These are phyloP conservation scores for Frieseomelitta varia DNA, from an alignment of 1,140 invertebrate species.

Conservation along the genomic window DNA sequence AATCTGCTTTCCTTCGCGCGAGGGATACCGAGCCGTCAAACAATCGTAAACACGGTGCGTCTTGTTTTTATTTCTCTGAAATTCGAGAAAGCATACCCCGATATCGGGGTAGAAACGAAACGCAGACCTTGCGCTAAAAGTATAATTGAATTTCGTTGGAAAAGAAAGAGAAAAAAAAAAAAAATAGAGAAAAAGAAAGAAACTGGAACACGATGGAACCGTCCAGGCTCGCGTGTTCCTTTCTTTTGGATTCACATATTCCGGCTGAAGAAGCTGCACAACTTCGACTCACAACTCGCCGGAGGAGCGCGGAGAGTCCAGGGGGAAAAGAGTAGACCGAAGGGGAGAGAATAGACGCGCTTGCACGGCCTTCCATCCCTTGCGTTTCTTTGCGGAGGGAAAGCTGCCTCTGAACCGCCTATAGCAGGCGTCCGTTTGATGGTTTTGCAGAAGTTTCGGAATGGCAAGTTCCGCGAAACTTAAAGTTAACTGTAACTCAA, in stretches of 20 bases:
- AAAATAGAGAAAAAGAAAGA: background rate
- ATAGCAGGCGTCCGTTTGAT: constrained; percentile 49
- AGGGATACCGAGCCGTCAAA: background rate
- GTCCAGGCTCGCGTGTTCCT: background rate
- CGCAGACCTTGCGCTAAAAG: background rate
- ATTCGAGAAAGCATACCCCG: background rate
- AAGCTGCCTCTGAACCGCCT: constrained; percentile 28
- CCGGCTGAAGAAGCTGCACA: background rate
- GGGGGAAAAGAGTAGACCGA: background rate
- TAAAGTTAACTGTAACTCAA: constrained; percentile 65
- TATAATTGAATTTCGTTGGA: constrained; percentile 14
- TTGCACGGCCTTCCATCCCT: constrained; percentile 26
- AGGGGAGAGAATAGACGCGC: constrained; percentile 25
- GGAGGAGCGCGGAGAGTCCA: background rate
- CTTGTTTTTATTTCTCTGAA: background rate
- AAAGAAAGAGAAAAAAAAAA: background rate
- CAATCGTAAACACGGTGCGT: background rate
- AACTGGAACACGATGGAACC: constrained; percentile 9
- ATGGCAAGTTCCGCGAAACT: constrained; percentile 54
- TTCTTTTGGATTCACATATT: constrained; percentile 1
- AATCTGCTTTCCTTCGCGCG: background rate
- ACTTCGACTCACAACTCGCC: background rate
- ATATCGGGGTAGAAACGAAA: background rate
- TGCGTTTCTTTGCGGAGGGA: constrained; percentile 36
- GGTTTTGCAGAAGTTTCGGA: constrained; percentile 58